Base-by-base conservation (phyloP, 1,140 invertebrate species). In the Penaeus japonicus region DNA sequence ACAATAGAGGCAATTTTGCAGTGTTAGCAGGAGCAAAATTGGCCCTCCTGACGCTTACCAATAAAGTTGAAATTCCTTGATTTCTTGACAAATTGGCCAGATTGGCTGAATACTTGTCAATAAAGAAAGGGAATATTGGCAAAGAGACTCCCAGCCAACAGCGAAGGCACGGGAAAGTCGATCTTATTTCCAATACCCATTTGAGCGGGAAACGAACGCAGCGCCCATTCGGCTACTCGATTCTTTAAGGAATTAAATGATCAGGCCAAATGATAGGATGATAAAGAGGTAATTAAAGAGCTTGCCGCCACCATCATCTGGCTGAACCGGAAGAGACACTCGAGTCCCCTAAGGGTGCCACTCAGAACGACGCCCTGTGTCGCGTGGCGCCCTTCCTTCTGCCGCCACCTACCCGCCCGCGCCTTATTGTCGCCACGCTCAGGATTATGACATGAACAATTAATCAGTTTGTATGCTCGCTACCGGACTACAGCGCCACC, bases 41-140 rank as follows among this genome's bases (percentile, higher is more conserved):
- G n/a, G 27, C 70, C 15, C 85, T 75, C 53, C 39, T 54, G 80
- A 24, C 53, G 18, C 65, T 84, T 27, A 27, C 57, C 70, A 75
- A 30, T 24, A 77, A 83, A 59, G 87, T 73, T 77, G 70, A 75
- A 83, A 83, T 82, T 83, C 80, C 55, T 78, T 88, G 83, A 83
- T 83, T 81, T 83, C 62, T 77, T 83, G 87, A 88, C 87, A 88
- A 88, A 88, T 88, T 88, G 87, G 87, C 87, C 87, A 88, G 87
- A 88, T 88, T 88, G 87, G 70, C 80, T 75, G 87, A 88, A 53
- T 75, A 88, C 78, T 88, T 84, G 87, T 88, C 87, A 83, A 88
- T 88, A 88, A 88, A 88, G 87, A 83, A 78, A 75, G 32, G 62
- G 20, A 35, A 75, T 18, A 39, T 20, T 32, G 70, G 65, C 54